These are phyloP conservation scores for Euclidia mi DNA, from an alignment of 2,888 invertebrate genomes.

Conservation along the genomic window DNA sequence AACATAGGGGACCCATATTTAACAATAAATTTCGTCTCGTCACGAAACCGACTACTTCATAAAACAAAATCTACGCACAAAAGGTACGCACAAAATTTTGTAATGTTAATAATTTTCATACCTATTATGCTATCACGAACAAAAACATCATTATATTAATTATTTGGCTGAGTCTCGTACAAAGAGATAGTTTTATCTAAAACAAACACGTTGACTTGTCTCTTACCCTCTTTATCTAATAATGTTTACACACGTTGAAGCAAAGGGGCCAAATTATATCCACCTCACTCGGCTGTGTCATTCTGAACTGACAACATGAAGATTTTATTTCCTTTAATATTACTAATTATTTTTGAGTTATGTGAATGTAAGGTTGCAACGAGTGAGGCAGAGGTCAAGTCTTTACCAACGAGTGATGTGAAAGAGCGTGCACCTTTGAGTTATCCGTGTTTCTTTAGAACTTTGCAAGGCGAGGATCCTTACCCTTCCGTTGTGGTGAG, in stretches of 20 bases:
- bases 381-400: conserved; percentile 53
- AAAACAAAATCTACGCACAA: no score
- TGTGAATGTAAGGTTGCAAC: conserved; percentile 63
- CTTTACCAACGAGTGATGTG: conserved; percentile 34
- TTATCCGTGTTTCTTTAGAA: conserved; percentile 62
- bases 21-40: no score
- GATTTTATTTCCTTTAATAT: conserved; percentile 50
- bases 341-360: conserved; percentile 55
- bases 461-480: conserved; percentile 57
- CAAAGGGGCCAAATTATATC: conserved; percentile 37
- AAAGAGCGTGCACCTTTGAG: conserved; percentile 55
- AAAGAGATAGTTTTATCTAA: conserved; percentile 55
- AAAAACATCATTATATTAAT: conserved; percentile 32
- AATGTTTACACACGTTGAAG: conserved; percentile 52
- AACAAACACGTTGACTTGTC: conserved; percentile 59
- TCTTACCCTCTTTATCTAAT: conserved; percentile 62
- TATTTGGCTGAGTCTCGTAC: conserved; percentile 20
- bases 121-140: conserved; percentile 24
- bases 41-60: background rate
- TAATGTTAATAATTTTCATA: no score
- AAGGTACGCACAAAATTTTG: no score
- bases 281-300: conserved; percentile 50
- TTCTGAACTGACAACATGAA: conserved; percentile 64
- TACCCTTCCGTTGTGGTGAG: conserved; percentile 70
- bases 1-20: no score